These are phyloP conservation scores for Sericinus montela DNA, from an alignment of 2,888 invertebrate genomes.

Conservation along the genomic window DNA sequence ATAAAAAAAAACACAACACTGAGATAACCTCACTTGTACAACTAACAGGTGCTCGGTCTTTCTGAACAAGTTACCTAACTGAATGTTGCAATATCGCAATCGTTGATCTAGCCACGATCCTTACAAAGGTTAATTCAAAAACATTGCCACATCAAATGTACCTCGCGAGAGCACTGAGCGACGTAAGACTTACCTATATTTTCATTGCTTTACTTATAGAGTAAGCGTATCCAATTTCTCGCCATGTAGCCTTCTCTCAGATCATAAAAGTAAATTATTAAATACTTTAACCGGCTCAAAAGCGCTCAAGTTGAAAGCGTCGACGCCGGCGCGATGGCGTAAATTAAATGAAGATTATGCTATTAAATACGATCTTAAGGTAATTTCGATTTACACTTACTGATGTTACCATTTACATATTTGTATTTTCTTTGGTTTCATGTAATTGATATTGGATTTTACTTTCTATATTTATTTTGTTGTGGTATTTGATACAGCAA, in stretches of 20 bases:
- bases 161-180: background rate
- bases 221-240: constrained; percentile 34
- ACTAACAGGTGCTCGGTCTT: no score
- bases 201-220: constrained; percentile 4
- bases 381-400: constrained; percentile 11
- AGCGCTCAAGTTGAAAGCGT: constrained; percentile 4
- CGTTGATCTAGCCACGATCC: background rate
- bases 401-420: background rate
- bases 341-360: constrained; percentile 13
- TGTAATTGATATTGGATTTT: no score
- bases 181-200: constrained; percentile 6
- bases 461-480: no score
- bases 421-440: background rate
- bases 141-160: constrained; percentile 3
- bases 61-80: background rate
- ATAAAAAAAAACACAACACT: no score
- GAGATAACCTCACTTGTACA: no score
- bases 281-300: constrained; percentile 21
- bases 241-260: constrained; percentile 36
- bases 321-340: background rate
- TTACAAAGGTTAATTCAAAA: constrained; percentile 9
- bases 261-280: constrained; percentile 48
- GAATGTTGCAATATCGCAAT: background rate
- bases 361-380: constrained; percentile 5
- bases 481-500: no score